Conservation (phyloP, 2,113 vertebrate species). For the Ia io region DNA sequence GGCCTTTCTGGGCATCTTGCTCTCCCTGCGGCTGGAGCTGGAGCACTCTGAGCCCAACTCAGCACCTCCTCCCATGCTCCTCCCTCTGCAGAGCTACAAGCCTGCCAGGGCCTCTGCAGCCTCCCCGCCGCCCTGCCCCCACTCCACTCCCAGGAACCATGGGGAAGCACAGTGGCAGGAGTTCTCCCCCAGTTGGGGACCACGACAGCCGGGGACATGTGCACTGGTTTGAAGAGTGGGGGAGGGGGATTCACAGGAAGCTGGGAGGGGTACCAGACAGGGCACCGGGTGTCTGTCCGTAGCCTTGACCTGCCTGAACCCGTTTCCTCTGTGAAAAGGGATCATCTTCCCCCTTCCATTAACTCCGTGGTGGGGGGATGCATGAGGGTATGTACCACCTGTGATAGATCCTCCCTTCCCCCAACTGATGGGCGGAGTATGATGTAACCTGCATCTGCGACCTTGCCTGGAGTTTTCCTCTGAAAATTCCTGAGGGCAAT, state of each 20-base stretch:
- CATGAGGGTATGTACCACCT: not conserved
- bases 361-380: not conserved
- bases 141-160: no score
- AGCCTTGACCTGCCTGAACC: not conserved
- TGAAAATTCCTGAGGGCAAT: not conserved
- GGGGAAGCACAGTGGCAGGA: not conserved
- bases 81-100: constrained; percentile 18
- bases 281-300: not conserved
- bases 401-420: no score
- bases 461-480: not conserved
- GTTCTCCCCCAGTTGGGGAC: not conserved
- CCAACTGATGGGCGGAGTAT: no score
- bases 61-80: not conserved
- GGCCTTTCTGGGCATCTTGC: not conserved
- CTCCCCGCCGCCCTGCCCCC: not conserved
- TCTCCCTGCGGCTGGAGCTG: not conserved
- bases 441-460: no score
- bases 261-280: not conserved
- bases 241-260: not conserved
- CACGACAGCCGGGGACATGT: not conserved
- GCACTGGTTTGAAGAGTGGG: not conserved
- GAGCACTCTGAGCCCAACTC: not conserved
- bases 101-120: not conserved
- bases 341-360: not conserved
- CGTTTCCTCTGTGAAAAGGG: not conserved